A percentile compares a stretch with the other conserved stretches of the same genome.
Evolutionary conservation across 2,113 vertebrate genomes (phyloP).

Genomic region (Syngnathus scovelli): DNA sequence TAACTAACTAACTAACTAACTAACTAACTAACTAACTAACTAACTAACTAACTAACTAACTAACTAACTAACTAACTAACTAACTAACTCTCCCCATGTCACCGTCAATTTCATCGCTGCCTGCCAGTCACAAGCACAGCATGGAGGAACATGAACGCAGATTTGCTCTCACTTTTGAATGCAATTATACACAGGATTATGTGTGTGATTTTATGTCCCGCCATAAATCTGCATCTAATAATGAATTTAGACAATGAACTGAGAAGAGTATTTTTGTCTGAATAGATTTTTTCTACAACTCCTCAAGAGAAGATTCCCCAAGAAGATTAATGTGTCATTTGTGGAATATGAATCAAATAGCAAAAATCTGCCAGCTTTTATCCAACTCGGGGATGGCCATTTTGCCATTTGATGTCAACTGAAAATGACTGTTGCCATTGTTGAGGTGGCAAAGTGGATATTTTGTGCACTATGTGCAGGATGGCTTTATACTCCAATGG

Average conservation of each 20-base stretch:
- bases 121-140: slow-evolving; percentile 8
- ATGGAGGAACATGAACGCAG: not conserved
- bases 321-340: too few species aligned
- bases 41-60: too few species aligned
- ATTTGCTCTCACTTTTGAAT: not conserved
- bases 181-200: not conserved
- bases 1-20: too few species aligned
- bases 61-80: not conserved
- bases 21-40: too few species aligned
- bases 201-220: not conserved
- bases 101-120: slow-evolving; percentile 39
- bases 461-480: not conserved
- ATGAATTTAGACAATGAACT: too few species aligned
- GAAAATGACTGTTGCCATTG: too few species aligned
- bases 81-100: slow-evolving; percentile 32
- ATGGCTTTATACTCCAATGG: not conserved
- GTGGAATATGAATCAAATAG: too few species aligned
- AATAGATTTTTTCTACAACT: slow-evolving; percentile 9
- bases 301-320: slow-evolving; percentile 16
- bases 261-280: slow-evolving; percentile 2
- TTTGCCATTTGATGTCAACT: too few species aligned
- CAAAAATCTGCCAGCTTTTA: too few species aligned
- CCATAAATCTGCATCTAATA: not conserved
- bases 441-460: too few species aligned
- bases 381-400: too few species aligned